Base-by-base conservation (phyloP, 2,888 invertebrate species). In the Rhagium mordax region DNA sequence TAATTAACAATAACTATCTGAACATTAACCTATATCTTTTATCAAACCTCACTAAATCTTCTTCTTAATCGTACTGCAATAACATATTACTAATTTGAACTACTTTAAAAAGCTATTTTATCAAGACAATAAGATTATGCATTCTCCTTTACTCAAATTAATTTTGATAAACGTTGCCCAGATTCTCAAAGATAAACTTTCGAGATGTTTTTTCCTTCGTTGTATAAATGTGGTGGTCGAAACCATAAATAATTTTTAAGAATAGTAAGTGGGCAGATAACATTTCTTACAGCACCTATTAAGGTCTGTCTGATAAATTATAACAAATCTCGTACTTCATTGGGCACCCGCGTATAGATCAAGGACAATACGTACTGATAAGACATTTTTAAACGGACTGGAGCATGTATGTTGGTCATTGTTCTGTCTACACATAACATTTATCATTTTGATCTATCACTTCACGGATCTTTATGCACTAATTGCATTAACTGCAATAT, bases 311-410 rank as follows among this genome's bases (percentile, higher is more conserved):
- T 70, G 53, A 70, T 61, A 53, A 70, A 70, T 51, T 70, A 62
- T 49, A 53, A 47, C 62, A 62, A 70, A 62, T 53, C 61, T 21
- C 21, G 57, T 67, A 41, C 57, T 48, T 67, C 67, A 57, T 8
- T 57, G 33, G 24, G 61, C 70, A 62, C 62, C 70, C 61, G 51
- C 62, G 53, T 70, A 53, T 7, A 61, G 62, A 70, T 70, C 70
- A 55, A 33, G 62, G 72, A 64, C 64, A 64, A 64, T 51, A 18
- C 15, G 15, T 27, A 4, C 49, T 41, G 64, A 64, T 64, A 64
- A 64, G 64, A 16, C 51, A 27, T 64, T 64, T 51, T 64, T 64
- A 64, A 49, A 49, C 16, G 48, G 62, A 51, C 15, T 27, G 2
- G 29, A 27, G 51, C 24, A 33, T 59, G 64, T 64, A 24, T 27